These are phyloP conservation scores for Ectemnius cavifrons DNA, from an alignment of 2,888 invertebrate genomes.

Conservation along the genomic window DNA sequence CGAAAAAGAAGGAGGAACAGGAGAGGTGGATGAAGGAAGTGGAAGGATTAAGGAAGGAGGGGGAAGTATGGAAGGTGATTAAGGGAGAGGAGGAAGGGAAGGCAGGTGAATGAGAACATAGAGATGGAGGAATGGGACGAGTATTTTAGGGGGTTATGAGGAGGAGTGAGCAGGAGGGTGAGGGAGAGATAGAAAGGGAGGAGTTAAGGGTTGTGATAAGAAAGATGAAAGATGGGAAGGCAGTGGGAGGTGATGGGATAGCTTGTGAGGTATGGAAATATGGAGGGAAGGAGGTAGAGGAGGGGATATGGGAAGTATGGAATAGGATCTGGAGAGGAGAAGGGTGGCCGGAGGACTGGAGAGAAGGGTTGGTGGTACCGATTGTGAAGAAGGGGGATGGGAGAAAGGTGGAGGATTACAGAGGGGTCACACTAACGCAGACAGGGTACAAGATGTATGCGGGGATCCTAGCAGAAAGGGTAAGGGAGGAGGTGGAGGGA, in stretches of 20 bases:
- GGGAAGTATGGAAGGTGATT: constrained; percentile 18
- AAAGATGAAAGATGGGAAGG: background rate
- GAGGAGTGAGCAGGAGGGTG: constrained; percentile 2
- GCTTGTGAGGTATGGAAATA: background rate
- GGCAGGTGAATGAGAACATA: constrained; percentile 8
- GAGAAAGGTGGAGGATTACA: no score
- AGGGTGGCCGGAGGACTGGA: background rate
- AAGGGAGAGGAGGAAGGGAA: constrained; percentile 20
- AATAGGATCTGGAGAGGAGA: background rate
- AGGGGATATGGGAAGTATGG: background rate
- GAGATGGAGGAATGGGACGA: constrained; percentile 16
- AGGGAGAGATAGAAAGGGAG: background rate
- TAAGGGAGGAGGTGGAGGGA: no score
- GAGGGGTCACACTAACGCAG: no score
- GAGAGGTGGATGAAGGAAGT: constrained; percentile 14
- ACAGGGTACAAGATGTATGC: no score
- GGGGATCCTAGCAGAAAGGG: no score
- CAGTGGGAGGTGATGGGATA: background rate
- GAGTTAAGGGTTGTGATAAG: background rate
- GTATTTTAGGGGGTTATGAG: constrained; percentile 7
- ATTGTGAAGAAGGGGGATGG: no score
- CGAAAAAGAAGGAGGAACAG: constrained; percentile 10
- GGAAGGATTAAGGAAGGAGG: background rate
- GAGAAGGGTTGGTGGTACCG: background rate
- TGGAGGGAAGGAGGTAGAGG: no score